Evolutionary conservation across 2,113 vertebrate genomes (phyloP).

Genomic region (Chloropsis cyanopogon): DNA sequence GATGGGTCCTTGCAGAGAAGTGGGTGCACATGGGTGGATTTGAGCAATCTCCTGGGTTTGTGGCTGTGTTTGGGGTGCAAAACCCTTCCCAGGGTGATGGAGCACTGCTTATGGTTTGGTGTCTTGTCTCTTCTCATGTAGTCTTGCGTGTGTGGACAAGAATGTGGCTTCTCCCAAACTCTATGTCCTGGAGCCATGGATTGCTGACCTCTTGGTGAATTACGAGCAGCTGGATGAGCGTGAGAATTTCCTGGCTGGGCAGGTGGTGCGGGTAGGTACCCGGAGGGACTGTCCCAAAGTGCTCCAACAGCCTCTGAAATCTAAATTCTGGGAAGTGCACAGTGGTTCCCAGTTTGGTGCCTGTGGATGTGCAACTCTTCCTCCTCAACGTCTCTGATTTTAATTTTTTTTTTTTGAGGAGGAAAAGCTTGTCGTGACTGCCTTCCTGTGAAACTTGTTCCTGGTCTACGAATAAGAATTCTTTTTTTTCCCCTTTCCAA

Average conservation of each 20-base stretch:
- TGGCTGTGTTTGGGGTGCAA: background rate
- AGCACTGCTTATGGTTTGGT: background rate
- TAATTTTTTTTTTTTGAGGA: background rate
- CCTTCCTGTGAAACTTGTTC: background rate
- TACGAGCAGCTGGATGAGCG: background rate
- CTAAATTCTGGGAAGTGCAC: background rate
- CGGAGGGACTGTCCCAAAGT: background rate
- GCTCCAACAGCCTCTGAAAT: background rate
- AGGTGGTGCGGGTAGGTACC: conserved; percentile 33
- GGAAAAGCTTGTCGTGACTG: accelerated
- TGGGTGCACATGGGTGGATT: background rate
- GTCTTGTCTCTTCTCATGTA: background rate
- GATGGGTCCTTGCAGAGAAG: background rate
- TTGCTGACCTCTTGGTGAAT: conserved; percentile 22
- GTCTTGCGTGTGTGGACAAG: background rate
- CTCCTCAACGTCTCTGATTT: accelerated
- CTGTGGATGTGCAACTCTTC: background rate
- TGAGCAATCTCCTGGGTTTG: background rate
- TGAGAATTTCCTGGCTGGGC: conserved; percentile 26
- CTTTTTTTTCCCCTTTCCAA: background rate
- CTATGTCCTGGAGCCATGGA: conserved; percentile 28
- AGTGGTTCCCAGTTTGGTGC: background rate
- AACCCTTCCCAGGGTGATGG: background rate
- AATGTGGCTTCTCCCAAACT: background rate
- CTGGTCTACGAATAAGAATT: background rate